Percentiles rank a stretch among this genome's conserved stretches.
Conservation (phyloP, 1,140 invertebrate species). For the Anastatus disparis region DNA sequence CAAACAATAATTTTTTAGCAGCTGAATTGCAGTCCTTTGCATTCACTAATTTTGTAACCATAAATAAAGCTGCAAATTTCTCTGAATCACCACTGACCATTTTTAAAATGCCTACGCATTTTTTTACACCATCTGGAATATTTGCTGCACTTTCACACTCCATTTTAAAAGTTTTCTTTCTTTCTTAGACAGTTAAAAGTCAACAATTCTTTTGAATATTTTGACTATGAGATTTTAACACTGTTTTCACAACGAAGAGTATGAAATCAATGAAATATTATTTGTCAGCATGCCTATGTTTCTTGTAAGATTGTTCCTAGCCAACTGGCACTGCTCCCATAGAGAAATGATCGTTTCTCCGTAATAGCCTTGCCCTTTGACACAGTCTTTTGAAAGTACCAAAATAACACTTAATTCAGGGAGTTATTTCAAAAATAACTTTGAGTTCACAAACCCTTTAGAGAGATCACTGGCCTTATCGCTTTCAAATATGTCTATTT, state of each 20-base stretch:
- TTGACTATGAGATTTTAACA: not conserved
- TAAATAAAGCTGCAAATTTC: constrained; percentile 89
- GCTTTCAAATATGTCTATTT: not conserved
- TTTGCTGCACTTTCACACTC: constrained; percentile 42
- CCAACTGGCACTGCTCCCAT: constrained; percentile 61
- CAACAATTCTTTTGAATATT: not conserved
- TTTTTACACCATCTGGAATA: constrained; percentile 82
- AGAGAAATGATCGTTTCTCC: constrained; percentile 10
- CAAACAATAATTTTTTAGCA: constrained; percentile 83
- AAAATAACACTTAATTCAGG: constrained; percentile 54
- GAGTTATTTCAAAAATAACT: constrained; percentile 46
- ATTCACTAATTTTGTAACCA: constrained; percentile 89
- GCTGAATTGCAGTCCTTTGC: constrained; percentile 78
- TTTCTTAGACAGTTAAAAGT: not conserved
- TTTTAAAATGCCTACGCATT: constrained; percentile 82
- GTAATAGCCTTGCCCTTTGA: constrained; percentile 66
- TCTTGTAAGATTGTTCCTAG: constrained; percentile 45
- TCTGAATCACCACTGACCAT: constrained; percentile 85
- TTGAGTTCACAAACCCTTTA: constrained; percentile 43
- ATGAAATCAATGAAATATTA: constrained; percentile 27
- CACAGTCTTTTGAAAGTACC: constrained; percentile 51
- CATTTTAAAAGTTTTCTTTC: constrained; percentile 38
- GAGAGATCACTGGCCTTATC: not conserved
- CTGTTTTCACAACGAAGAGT: constrained; percentile 5
- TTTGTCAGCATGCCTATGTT: constrained; percentile 12